A percentile compares a stretch with the other conserved stretches of the same genome.
These are phyloP conservation scores for Petromus typicus DNA, from an alignment of 2,113 vertebrate species.

Conservation along the genomic window DNA sequence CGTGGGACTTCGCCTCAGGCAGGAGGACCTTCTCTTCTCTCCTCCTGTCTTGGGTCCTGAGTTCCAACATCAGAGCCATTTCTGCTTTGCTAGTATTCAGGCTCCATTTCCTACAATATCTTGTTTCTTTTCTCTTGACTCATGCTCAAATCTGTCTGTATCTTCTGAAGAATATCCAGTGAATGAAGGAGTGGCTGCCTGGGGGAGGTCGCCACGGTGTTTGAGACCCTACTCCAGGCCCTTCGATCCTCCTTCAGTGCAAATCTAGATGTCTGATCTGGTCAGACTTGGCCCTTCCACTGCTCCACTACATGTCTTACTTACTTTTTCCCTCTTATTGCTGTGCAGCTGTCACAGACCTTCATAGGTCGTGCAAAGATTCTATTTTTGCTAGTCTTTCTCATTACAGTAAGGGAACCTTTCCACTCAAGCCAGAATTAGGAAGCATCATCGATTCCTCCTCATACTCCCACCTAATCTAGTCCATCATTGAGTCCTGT, in stretches of 20 bases:
- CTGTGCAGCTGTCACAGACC: not conserved
- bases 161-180: not conserved
- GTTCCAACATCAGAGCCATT: not conserved
- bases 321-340: not conserved
- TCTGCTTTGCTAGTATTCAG: not conserved
- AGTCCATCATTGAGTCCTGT: not conserved
- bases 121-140: not conserved
- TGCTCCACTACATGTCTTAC: not conserved
- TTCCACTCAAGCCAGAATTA: not conserved
- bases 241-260: not conserved
- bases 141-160: not conserved
- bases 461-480: not conserved
- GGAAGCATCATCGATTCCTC: not conserved
- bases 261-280: not conserved
- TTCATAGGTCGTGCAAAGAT: not conserved
- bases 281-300: not conserved
- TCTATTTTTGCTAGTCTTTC: conserved; percentile 1
- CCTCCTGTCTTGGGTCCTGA: not conserved
- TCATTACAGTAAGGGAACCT: not conserved
- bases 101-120: not conserved
- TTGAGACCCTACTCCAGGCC: not conserved
- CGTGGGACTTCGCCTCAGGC: not conserved
- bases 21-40: not conserved
- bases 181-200: not conserved
- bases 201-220: not conserved